Evolutionary conservation across 2,113 vertebrate genomes (phyloP), one percentile per base, ranked within the genome.

Genomic region (Prochilodus magdalenae): DNA sequence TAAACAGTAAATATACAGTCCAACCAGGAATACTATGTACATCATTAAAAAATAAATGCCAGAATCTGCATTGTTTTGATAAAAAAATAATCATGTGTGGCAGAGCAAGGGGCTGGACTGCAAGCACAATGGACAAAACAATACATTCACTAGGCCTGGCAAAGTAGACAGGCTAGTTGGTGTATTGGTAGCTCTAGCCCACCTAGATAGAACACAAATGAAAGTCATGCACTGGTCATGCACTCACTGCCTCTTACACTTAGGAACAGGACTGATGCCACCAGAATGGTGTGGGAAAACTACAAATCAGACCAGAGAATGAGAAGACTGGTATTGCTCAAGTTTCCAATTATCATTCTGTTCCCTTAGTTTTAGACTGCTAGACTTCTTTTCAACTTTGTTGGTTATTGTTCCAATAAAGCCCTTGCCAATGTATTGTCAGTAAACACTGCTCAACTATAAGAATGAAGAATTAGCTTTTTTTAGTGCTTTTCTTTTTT

Each of bases 31-130:
- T 36, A 74, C 29, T 75, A 74, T 81, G 15, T 74, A 81, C 60
- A 82, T 65, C 72, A 27, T 30, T 59, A 66, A 82, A 81, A 75
- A 82, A 75, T 75, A 69, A 75, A 75, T 59, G 14, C 36, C 26
- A 74, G 26, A 29, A 67, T 16, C 73, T 59, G 53, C 20, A 33
- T 29, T 53, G 49, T 66, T 29, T 20, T 65, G 26, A 26, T 74
- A 44, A 80, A 69, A 73, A 73, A 66, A 59, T 33, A 29, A 71
- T 72, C 36, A 77, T 71, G 81, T 69, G 40, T 57, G 47, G 30
- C 24, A 71, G 24, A 60, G 67, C 65, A 79, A 70, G 65, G 24
- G 59, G 51, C 6, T 15, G 53, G 70, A 44, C 15, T 22, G 69
- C 6, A 67, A 69, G 63, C 63, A 20, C 16, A 66, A 29, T 29